Evolutionary conservation across 1,140 invertebrate genomes (phyloP).

Genomic region (Tetragonula clypearis): DNA sequence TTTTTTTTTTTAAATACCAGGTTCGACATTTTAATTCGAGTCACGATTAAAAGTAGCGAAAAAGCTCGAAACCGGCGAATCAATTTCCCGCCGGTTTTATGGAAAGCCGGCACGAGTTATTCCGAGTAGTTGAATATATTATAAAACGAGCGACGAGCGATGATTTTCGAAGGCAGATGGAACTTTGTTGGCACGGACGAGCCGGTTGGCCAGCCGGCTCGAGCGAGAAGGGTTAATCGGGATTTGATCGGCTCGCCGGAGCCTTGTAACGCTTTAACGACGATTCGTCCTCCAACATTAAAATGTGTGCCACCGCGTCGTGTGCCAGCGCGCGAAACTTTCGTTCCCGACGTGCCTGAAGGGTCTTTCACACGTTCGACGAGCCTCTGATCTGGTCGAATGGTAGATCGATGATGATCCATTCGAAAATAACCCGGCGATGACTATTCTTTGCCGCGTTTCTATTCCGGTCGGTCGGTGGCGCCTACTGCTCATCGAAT

Average conservation of each 20-base stretch:
- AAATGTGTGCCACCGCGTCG: constrained; percentile 60
- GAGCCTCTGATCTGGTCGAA: constrained; percentile 33
- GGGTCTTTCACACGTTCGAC: constrained; percentile 58
- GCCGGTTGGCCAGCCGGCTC: neutral
- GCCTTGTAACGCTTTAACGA: constrained; percentile 63
- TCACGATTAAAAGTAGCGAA: neutral
- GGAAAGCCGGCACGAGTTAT: neutral
- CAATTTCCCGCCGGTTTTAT: neutral
- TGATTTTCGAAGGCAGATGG: neutral
- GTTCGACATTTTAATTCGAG: neutral
- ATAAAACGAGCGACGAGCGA: neutral
- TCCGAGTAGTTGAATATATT: neutral
- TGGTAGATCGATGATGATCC: constrained; percentile 60
- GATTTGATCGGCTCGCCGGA: constrained; percentile 47
- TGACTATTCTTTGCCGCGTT: constrained; percentile 54
- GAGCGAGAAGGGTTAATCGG: constrained; percentile 36
- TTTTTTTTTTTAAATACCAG: neutral
- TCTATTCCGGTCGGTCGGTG: constrained; percentile 56
- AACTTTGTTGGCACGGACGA: neutral
- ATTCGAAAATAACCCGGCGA: constrained; percentile 54
- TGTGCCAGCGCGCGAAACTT: constrained; percentile 56
- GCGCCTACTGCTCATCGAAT: constrained; percentile 25
- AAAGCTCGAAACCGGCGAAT: neutral
- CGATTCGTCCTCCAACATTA: constrained; percentile 52
- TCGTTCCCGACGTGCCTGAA: constrained; percentile 55